A percentile compares a stretch with the other conserved stretches of the same genome.
Conservation (phyloP, 2,113 vertebrate genomes). For the Lagopus leucura region DNA sequence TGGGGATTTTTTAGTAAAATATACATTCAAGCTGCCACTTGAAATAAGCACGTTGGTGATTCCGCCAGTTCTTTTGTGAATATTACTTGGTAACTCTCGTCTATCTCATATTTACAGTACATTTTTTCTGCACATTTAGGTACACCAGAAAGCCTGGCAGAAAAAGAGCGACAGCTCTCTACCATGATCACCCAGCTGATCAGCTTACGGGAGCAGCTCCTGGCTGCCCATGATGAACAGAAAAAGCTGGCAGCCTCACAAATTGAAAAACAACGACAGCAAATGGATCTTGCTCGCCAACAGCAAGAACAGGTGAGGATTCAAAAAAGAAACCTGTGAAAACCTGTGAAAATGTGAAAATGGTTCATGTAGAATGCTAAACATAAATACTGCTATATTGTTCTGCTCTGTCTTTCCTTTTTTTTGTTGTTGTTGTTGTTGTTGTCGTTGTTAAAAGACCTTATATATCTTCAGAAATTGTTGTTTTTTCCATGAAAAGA, state of each 20-base stretch:
- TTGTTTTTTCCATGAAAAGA: neutral
- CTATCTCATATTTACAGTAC: slow-evolving; percentile 42
- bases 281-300: slow-evolving; percentile 99
- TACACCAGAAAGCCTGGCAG: slow-evolving; percentile 97
- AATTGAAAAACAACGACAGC: slow-evolving; percentile 98
- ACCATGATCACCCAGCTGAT: slow-evolving; percentile 99
- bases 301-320: slow-evolving; percentile 97
- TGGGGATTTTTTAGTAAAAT: slow-evolving; percentile 18
- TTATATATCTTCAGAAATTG: neutral
- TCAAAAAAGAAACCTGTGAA: slow-evolving; percentile 26
- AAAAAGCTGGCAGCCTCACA: slow-evolving; percentile 98
- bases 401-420: neutral
- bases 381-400: neutral
- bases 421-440: neutral
- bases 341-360: slow-evolving; percentile 3
- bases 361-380: neutral
- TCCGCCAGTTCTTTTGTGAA: neutral
- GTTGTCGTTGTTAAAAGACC: neutral
- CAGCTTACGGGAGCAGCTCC: slow-evolving; percentile 96
- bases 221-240: slow-evolving; percentile 97
- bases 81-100: neutral
- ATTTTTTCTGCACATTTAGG: slow-evolving; percentile 78
- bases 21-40: neutral
- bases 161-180: slow-evolving; percentile 98
- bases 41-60: neutral